Conservation (phyloP, 2,797 vertebrate genomes). For the Lateolabrax maculatus region DNA sequence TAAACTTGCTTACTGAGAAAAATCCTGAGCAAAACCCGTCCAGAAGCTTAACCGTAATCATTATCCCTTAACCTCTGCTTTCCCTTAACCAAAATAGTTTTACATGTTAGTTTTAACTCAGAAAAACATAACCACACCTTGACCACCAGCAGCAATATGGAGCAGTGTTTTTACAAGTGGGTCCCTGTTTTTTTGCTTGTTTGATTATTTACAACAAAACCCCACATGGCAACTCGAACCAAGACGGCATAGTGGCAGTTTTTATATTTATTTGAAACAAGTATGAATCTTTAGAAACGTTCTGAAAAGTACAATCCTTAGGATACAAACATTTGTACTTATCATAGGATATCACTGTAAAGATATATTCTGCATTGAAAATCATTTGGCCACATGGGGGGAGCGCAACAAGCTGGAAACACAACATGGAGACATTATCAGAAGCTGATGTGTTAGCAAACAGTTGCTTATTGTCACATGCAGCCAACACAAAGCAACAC, state of each 20-base stretch:
- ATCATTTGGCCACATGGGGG: too few relatives aligned
- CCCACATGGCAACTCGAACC: not conserved
- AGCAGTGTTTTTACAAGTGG: not conserved
- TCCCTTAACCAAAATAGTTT: not conserved
- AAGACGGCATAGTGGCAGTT: not conserved
- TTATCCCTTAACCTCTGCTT: not conserved
- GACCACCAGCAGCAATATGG: not conserved
- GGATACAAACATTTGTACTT: not conserved
- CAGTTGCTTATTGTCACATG: not conserved
- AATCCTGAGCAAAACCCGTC: not conserved
- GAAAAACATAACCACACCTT: not conserved
- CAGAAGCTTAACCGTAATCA: not conserved
- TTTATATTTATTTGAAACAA: not conserved
- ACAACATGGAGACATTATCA: not conserved
- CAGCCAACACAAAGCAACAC: not conserved
- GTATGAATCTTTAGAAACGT: not conserved
- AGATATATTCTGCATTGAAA: not conserved
- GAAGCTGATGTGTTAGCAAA: not conserved
- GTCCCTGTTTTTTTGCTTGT: not conserved
- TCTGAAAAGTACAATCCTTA: too few relatives aligned
- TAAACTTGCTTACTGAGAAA: not conserved
- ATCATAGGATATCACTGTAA: not conserved
- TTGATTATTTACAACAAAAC: conserved; percentile 5
- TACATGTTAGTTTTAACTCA: not conserved
- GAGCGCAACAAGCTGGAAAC: not conserved